These are phyloP conservation scores for Stegostoma tigrinum DNA, from an alignment of 2,113 vertebrate genomes.

Conservation along the genomic window DNA sequence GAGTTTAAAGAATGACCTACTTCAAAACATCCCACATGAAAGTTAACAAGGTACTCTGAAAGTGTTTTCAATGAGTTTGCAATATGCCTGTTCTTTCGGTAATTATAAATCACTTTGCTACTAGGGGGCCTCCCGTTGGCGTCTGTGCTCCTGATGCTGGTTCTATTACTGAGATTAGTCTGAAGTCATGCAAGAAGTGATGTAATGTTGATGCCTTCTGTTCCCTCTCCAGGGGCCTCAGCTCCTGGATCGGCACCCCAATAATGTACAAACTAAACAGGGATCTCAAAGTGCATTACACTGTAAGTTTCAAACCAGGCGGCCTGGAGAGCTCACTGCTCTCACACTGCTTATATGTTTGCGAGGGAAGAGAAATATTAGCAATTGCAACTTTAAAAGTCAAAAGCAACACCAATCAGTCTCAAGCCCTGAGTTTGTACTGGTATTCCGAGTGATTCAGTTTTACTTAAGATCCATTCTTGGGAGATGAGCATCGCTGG, in stretches of 20 bases:
- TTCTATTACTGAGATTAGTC: conserved; percentile 18
- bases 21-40: background rate
- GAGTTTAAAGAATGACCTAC: background rate
- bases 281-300: background rate
- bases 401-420: background rate
- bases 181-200: conserved; percentile 30
- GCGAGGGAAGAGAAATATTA: background rate
- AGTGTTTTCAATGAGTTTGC: background rate
- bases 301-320: background rate
- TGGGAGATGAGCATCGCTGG: background rate
- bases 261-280: background rate
- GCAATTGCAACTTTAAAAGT: background rate
- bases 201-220: conserved; percentile 21
- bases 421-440: background rate
- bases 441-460: background rate
- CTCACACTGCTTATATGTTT: no score
- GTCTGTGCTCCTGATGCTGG: background rate
- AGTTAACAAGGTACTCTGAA: background rate
- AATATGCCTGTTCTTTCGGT: background rate
- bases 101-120: conserved; percentile 16
- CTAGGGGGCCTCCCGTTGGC: background rate
- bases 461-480: background rate
- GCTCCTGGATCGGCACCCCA: conserved; percentile 4
- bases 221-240: background rate
- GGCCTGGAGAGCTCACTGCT: background rate